Evolutionary conservation across 2,888 invertebrate species (phyloP).

Genomic region (Ophonus ardosiacus): DNA sequence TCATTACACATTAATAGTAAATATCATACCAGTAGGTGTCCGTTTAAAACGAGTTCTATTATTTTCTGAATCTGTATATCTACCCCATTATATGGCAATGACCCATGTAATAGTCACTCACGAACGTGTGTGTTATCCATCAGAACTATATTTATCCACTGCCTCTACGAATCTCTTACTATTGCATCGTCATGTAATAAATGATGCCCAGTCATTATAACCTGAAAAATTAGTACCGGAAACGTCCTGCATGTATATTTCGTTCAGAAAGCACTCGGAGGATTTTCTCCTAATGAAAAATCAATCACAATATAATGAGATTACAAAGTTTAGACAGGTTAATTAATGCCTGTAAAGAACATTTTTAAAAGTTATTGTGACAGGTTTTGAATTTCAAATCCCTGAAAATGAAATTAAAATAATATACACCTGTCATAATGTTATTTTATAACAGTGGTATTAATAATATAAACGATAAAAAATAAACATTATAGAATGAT

Average conservation of each 20-base stretch:
- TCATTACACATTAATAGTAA: too few species aligned
- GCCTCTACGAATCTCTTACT: slow-evolving; percentile 6
- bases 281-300: neutral
- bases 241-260: slow-evolving; percentile 25
- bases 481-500: too few species aligned
- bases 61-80: neutral
- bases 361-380: neutral
- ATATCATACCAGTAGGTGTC: neutral
- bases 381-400: neutral
- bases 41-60: neutral
- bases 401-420: too few species aligned
- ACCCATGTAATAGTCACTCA: slow-evolving; percentile 8
- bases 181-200: slow-evolving; percentile 31
- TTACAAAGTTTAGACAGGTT: slow-evolving; percentile 20
- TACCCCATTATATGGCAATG: neutral
- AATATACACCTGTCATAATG: too few species aligned
- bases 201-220: slow-evolving; percentile 4
- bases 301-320: slow-evolving; percentile 20
- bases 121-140: slow-evolving; percentile 50
- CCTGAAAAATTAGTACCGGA: slow-evolving; percentile 16
- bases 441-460: too few species aligned
- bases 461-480: too few species aligned
- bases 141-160: slow-evolving; percentile 41
- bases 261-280: neutral
- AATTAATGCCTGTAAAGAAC: slow-evolving; percentile 13